Evolutionary conservation across 2,113 vertebrate species (phyloP).

Genomic region (Elachura formosa): DNA sequence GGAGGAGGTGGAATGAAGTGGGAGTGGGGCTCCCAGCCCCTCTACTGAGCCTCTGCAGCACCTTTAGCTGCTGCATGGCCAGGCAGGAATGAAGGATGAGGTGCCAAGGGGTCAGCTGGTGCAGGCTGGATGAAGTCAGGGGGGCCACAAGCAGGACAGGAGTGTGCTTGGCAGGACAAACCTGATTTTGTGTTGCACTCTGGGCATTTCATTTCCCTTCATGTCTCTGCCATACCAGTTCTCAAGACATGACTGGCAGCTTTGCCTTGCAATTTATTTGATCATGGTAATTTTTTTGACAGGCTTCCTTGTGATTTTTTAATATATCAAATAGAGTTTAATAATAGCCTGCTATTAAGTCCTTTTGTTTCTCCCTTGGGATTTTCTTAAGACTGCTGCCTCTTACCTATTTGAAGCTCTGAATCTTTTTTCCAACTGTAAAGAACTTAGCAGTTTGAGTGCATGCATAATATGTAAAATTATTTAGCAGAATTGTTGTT

Average conservation of each 20-base stretch:
- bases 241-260: conserved; percentile 32
- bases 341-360: conserved; percentile 68
- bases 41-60: neutral
- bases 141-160: fast-evolving
- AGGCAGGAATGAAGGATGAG: fast-evolving
- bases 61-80: fast-evolving
- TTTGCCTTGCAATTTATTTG: conserved; percentile 62
- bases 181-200: neutral
- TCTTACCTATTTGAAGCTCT: conserved; percentile 22
- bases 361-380: conserved; percentile 53
- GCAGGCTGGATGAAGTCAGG: neutral
- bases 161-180: neutral
- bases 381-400: conserved; percentile 50
- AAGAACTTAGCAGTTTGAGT: conserved; percentile 1
- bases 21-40: neutral
- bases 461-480: conserved; percentile 3
- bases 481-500: neutral
- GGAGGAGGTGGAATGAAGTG: conserved; percentile 17
- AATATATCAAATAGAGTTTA: conserved; percentile 67
- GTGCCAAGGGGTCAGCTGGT: neutral
- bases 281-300: conserved; percentile 66
- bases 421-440: conserved; percentile 39
- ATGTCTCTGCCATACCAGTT: neutral
- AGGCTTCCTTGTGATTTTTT: conserved; percentile 66
- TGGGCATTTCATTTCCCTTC: neutral